Conservation (phyloP, 2,888 invertebrate genomes). For the Drosophila prostipennis region DNA sequence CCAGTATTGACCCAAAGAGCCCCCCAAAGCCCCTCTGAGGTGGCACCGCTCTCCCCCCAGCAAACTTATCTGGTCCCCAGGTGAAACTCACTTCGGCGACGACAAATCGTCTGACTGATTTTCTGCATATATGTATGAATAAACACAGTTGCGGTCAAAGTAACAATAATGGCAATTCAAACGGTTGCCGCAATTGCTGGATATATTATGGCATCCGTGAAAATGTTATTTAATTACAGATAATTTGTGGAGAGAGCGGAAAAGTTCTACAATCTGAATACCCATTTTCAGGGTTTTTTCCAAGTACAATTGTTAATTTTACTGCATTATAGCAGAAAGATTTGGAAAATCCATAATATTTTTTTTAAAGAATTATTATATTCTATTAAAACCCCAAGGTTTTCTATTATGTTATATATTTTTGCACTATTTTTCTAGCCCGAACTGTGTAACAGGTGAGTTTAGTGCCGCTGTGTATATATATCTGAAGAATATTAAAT, state of each 20-base stretch:
- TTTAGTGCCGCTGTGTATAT: neutral
- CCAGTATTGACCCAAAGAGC: constrained; percentile 31
- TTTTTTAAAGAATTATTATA: too few relatives aligned
- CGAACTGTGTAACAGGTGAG: constrained; percentile 4
- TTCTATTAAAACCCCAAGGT: too few relatives aligned
- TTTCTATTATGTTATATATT: neutral
- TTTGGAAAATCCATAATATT: too few relatives aligned
- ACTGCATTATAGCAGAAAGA: neutral
- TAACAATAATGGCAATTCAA: neutral
- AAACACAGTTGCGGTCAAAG: constrained; percentile 11
- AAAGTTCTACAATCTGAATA: neutral
- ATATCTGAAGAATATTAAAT: constrained; percentile 66
- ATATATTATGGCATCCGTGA: constrained; percentile 10
- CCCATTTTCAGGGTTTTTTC: neutral
- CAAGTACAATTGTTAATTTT: neutral
- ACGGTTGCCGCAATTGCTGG: too few relatives aligned
- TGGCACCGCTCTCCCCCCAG: constrained; percentile 1
- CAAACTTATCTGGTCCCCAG: constrained; percentile 26
- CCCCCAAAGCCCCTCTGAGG: neutral
- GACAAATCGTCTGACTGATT: constrained; percentile 68
- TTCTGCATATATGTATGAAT: constrained; percentile 13
- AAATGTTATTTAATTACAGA: neutral
- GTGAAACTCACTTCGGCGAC: constrained; percentile 57
- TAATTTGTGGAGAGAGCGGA: neutral
- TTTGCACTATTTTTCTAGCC: neutral